Conservation (phyloP, 2,797 vertebrate genomes). For the Sebastes miniatus region DNA sequence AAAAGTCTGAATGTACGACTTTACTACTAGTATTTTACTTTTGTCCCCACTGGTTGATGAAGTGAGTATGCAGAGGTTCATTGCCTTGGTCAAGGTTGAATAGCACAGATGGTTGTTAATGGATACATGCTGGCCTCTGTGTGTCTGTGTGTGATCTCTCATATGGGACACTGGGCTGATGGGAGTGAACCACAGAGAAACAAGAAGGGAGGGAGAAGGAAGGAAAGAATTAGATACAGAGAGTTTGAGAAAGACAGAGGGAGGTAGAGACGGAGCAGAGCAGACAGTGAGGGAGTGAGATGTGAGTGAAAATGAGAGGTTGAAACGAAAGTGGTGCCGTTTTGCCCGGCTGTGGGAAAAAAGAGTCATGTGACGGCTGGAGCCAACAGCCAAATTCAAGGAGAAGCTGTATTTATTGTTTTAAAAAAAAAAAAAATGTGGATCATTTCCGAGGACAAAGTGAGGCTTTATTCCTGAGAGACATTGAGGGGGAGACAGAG, state of each 20-base stretch:
- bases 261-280: slow-evolving; percentile 16
- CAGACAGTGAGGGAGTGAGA: slow-evolving; percentile 37
- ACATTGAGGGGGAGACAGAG: slow-evolving; percentile 25
- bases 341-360: slow-evolving; percentile 41
- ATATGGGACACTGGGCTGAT: slow-evolving; percentile 11
- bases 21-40: background rate
- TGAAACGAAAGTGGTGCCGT: slow-evolving; percentile 22
- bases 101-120: slow-evolving; percentile 2
- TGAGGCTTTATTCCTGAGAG: slow-evolving; percentile 55
- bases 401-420: slow-evolving; percentile 49
- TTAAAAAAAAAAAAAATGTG: slow-evolving; percentile 22
- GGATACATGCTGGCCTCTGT: background rate
- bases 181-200: slow-evolving; percentile 40
- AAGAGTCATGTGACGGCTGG: slow-evolving; percentile 32
- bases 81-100: slow-evolving; percentile 38
- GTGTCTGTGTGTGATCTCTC: slow-evolving; percentile 5
- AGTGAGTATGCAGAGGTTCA: background rate
- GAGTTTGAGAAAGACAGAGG: slow-evolving; percentile 34
- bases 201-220: slow-evolving; percentile 17
- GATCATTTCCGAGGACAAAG: slow-evolving; percentile 62
- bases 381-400: slow-evolving; percentile 14
- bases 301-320: slow-evolving; percentile 39
- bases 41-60: background rate
- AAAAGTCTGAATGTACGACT: background rate
- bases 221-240: slow-evolving; percentile 22